A percentile compares a stretch with the other conserved stretches of the same genome.
phyloP scores from a whole-genome alignment of 1,140 invertebrate species.

The Tetragnatha versicolor region DNA sequence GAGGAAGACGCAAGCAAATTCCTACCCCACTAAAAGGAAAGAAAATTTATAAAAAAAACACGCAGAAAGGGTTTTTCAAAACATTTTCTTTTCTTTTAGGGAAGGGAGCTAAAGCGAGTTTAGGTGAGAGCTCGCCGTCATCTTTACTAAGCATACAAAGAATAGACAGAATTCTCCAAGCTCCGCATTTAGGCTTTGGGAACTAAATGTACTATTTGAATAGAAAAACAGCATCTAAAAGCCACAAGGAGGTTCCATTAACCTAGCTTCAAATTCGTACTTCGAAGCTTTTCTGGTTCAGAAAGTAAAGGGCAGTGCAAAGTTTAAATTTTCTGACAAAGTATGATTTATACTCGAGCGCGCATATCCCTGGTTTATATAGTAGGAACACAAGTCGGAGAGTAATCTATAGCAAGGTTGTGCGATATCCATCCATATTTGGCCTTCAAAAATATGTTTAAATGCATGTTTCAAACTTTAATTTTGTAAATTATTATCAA shows the following conservation, averaged over 20 bases:
- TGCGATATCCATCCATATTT: no score
- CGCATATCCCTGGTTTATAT: no score
- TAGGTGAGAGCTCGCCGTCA: slow-evolving; percentile 17
- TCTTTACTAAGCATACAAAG: slow-evolving; percentile 12
- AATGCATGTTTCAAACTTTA: no score
- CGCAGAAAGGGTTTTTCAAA: background rate
- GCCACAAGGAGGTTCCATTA: slow-evolving; percentile 25
- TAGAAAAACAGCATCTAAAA: slow-evolving; percentile 34
- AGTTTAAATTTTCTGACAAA: no score
- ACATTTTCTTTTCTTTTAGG: slow-evolving; percentile 14
- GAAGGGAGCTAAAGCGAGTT: slow-evolving; percentile 1
- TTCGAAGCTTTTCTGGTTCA: background rate
- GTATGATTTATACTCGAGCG: no score
- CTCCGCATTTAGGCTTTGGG: slow-evolving; percentile 7
- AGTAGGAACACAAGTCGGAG: no score
- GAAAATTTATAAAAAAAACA: background rate
- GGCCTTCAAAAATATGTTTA: no score
- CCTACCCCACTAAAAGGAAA: background rate
- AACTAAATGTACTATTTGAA: slow-evolving; percentile 40
- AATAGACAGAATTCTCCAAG: slow-evolving; percentile 24
- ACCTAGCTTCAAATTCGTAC: slow-evolving; percentile 7
- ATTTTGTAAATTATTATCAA: no score
- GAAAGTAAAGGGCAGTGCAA: no score
- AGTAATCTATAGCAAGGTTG: no score
- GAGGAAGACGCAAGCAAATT: background rate